Evolutionary conservation across 2,113 vertebrate genomes (phyloP).

Genomic region (Thomomys bottae): DNA sequence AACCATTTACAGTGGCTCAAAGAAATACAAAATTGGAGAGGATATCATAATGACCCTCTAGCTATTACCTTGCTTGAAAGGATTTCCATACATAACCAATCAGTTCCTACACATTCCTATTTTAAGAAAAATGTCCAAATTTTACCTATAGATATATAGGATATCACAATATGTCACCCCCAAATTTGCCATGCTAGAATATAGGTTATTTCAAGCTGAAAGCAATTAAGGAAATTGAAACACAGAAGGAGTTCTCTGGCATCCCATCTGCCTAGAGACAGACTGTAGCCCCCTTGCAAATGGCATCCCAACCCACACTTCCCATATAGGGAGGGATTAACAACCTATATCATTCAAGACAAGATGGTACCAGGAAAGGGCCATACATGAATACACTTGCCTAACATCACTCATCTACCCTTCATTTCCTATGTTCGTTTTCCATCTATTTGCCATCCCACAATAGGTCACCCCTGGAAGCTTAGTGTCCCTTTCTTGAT

Average conservation of each 20-base stretch:
- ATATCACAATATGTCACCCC: not conserved
- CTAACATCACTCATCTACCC: not conserved
- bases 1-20: not conserved
- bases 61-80: not conserved
- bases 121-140: not conserved
- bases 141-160: not conserved
- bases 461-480: not conserved
- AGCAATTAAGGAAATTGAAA: conserved; percentile 23
- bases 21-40: not conserved
- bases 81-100: not conserved
- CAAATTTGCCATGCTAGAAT: not conserved
- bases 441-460: not conserved
- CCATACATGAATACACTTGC: not conserved
- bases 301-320: not conserved
- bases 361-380: not conserved
- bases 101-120: not conserved
- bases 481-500: not conserved
- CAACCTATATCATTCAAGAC: not conserved
- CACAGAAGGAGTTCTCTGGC: not conserved
- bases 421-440: not conserved
- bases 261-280: not conserved
- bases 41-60: not conserved
- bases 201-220: conserved; percentile 1
- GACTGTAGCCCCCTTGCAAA: not conserved
- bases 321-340: not conserved